Base-by-base conservation (phyloP, 2,888 invertebrate species). In the Romanomermis culicivorax region DNA sequence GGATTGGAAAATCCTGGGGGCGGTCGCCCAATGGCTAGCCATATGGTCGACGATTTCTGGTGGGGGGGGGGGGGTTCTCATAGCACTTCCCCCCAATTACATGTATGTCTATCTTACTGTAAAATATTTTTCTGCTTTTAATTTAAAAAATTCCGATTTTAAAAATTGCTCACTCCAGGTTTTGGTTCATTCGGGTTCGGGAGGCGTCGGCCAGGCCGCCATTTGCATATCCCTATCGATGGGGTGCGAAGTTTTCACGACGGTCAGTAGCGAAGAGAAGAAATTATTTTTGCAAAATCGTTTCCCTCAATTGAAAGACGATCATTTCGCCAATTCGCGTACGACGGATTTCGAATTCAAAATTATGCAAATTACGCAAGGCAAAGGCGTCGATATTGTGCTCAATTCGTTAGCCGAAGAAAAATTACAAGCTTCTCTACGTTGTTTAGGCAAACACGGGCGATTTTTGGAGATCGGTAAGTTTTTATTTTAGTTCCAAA, bases 401-500 rank as follows among this genome's bases (percentile, higher is more conserved):
- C 76, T 97, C 56, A 97, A 97, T 73, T 95, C 95, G 2, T 75
- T 97, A 60, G 82, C 93, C n/a, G 89, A 83, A 65, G 87, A 91
- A 63, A 87, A 91, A 73, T 75, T 93, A 57, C 85, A 83, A 70
- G 91, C 93, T 2, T 88, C 88, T 55, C 78, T 95, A 25, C 79
- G 93, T 64, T 87, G 93, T 68, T 75, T 95, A 58, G 89, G 88
- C 1, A 75, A 79, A 60, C 87, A 88, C 68, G 95, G 93, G 23
- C 79, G 91, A 58, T 97, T 95, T 77, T 76, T 93, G 59, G 95
- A 97, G 76, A 95, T 97, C 67, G 95, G 95, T 65, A 45, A 36
- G 36, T n/a, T n/a, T n/a, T n/a, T n/a, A n/a, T n/a, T n/a, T n/a
- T n/a, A n/a, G n/a, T n/a, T n/a, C n/a, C n/a, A n/a, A n/a, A n/a